Evolutionary conservation across 2,888 invertebrate species (phyloP).

Genomic region (Scaptomyza polygonia): DNA sequence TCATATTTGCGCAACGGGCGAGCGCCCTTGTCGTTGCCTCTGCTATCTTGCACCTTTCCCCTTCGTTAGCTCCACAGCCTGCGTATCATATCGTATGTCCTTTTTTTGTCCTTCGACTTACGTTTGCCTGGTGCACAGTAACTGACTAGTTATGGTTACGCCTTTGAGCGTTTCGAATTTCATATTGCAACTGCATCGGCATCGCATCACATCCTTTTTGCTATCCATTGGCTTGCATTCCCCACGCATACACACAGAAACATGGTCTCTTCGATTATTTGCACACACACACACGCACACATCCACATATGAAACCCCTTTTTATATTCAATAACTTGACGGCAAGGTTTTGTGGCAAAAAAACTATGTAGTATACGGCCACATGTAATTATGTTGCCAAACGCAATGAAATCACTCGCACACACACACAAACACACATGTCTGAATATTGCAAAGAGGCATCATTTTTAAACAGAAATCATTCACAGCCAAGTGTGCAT

Average conservation of each 20-base stretch:
- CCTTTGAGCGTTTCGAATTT: slow-evolving; percentile 80
- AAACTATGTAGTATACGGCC: slow-evolving; percentile 42
- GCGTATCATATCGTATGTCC: slow-evolving; percentile 62
- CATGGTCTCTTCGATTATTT: slow-evolving; percentile 16
- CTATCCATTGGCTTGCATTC: slow-evolving; percentile 5
- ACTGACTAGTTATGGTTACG: slow-evolving; percentile 76
- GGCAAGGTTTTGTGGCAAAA: slow-evolving; percentile 34
- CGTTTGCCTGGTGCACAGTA: slow-evolving; percentile 53
- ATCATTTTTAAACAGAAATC: slow-evolving; percentile 73
- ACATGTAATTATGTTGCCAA: slow-evolving; percentile 73
- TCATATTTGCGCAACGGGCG: slow-evolving; percentile 71
- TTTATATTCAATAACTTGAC: slow-evolving; percentile 59
- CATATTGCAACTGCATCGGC: slow-evolving; percentile 75
- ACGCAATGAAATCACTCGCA: slow-evolving; percentile 60
- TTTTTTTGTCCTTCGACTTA: slow-evolving; percentile 79
- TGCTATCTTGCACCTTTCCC: neutral
- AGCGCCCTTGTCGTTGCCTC: slow-evolving; percentile 19
- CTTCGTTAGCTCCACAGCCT: slow-evolving; percentile 1
- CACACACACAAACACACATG: slow-evolving; percentile 4
- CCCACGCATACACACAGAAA: neutral
- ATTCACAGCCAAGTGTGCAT: slow-evolving; percentile 74
- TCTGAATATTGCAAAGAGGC: slow-evolving; percentile 10
- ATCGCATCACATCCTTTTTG: slow-evolving; percentile 11
- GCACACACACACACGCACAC: slow-evolving; percentile 35
- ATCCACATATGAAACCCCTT: slow-evolving; percentile 24